Conservation (phyloP, 2,888 invertebrate species). For the Elaeidobius kamerunicus region DNA sequence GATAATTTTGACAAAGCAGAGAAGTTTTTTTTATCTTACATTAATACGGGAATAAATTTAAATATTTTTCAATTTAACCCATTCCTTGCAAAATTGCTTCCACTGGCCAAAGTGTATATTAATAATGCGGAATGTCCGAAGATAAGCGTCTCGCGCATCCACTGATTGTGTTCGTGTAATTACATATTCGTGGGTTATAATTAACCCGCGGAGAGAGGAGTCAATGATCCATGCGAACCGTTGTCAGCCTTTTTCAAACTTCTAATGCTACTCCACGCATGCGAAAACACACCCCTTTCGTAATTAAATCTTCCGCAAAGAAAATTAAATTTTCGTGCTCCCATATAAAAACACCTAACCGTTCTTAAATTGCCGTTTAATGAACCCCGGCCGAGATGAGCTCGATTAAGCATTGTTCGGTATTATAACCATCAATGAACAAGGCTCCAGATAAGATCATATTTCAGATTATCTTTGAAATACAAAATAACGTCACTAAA, state of each 20-base stretch:
- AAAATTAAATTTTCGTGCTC: conserved; percentile 29
- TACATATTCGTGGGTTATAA: conserved; percentile 51
- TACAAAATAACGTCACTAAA: too few species aligned
- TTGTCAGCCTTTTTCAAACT: conserved; percentile 33
- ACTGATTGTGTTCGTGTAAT: conserved; percentile 51
- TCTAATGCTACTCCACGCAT: conserved; percentile 35
- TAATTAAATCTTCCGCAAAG: conserved; percentile 34
- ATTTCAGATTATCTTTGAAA: too few species aligned
- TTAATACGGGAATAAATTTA: background rate
- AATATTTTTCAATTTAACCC: conserved; percentile 4
- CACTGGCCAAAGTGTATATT: conserved; percentile 37
- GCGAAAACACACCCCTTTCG: conserved; percentile 34
- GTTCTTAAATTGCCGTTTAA: conserved; percentile 11
- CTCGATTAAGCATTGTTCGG: too few species aligned
- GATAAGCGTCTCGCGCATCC: conserved; percentile 43
- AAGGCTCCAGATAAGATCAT: too few species aligned
- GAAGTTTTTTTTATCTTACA: too few species aligned
- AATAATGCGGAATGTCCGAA: conserved; percentile 45
- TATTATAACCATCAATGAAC: too few species aligned
- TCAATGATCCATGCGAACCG: conserved; percentile 44
- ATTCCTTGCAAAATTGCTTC: conserved; percentile 5
- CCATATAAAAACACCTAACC: conserved; percentile 10
- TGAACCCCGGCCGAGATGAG: too few species aligned
- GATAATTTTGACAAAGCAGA: too few species aligned
- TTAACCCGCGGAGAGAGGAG: conserved; percentile 46